Evolutionary conservation across 37 sponge, comb jelly and placozoan genomes (phyloP).

Genomic region (Diacarnus erythraeanus): DNA sequence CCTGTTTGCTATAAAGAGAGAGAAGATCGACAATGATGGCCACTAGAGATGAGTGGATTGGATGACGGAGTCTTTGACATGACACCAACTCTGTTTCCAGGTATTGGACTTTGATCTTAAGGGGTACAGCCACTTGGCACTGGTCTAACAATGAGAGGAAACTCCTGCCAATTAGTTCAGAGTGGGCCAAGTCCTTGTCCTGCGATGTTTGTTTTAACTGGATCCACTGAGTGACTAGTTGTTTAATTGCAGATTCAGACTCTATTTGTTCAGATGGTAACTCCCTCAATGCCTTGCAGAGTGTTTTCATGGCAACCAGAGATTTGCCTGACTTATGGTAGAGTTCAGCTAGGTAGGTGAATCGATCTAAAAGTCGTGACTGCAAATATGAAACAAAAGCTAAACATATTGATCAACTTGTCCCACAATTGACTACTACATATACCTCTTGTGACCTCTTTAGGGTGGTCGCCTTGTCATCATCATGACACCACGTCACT

Average conservation of each 20-base stretch:
- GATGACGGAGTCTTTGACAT: not conserved
- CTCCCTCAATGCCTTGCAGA: not conserved
- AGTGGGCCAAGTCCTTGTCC: not conserved
- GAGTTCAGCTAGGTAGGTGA: not conserved
- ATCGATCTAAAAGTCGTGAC: not conserved
- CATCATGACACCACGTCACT: conserved; percentile 19
- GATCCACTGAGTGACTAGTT: conserved; percentile 7
- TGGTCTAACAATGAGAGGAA: not conserved
- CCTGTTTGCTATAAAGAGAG: not conserved
- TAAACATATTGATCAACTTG: no score
- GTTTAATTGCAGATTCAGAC: not conserved
- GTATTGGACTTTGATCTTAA: not conserved
- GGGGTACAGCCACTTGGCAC: not conserved
- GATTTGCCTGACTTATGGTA: not conserved
- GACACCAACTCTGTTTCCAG: not conserved
- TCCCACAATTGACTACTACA: not conserved
- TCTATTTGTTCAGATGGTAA: conserved; percentile 9
- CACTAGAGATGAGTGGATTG: not conserved
- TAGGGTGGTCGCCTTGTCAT: not conserved
- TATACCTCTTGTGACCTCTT: conserved; percentile 5
- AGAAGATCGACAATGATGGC: not conserved
- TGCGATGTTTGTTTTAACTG: not conserved
- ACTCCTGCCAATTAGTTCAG: not conserved
- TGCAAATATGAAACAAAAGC: not conserved
- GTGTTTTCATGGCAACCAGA: conserved; percentile 23